phyloP scores from a whole-genome alignment of 2,888 invertebrate genomes.

The Sclerodermus sp. region DNA sequence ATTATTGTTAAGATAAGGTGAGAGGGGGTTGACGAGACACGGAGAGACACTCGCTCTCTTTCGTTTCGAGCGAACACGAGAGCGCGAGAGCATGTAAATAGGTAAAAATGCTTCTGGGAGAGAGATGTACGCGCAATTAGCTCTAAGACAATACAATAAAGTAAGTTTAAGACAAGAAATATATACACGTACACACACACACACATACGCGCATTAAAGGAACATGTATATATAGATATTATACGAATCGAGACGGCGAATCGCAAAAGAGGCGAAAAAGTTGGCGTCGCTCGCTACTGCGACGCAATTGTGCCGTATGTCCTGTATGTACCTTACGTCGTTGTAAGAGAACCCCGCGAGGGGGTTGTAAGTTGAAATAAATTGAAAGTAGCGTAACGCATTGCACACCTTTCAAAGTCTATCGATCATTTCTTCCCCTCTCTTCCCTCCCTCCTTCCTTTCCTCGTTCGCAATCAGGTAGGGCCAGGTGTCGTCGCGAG shows the following conservation, averaged over 20 bases:
- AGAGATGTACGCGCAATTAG: no score
- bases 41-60: not conserved
- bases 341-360: conserved; percentile 25
- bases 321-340: conserved; percentile 39
- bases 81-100: no score
- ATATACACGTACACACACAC: no score
- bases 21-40: not conserved
- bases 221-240: conserved; percentile 8
- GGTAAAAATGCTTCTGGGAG: no score
- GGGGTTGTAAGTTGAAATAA: conserved; percentile 29
- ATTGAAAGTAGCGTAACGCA: conserved; percentile 16
- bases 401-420: conserved; percentile 12
- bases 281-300: not conserved
- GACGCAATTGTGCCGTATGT: conserved; percentile 8
- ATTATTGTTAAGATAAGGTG: no score
- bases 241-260: conserved; percentile 13
- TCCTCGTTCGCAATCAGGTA: not conserved
- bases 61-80: no score
- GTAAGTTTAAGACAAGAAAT: no score
- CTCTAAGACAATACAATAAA: no score
- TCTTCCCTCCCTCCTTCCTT: not conserved
- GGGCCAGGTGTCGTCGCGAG: not conserved
- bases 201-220: conserved; percentile 13
- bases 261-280: conserved; percentile 9
- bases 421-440: not conserved